phyloP scores from a whole-genome alignment of 1,140 invertebrate species.

The Orchesella cincta region DNA sequence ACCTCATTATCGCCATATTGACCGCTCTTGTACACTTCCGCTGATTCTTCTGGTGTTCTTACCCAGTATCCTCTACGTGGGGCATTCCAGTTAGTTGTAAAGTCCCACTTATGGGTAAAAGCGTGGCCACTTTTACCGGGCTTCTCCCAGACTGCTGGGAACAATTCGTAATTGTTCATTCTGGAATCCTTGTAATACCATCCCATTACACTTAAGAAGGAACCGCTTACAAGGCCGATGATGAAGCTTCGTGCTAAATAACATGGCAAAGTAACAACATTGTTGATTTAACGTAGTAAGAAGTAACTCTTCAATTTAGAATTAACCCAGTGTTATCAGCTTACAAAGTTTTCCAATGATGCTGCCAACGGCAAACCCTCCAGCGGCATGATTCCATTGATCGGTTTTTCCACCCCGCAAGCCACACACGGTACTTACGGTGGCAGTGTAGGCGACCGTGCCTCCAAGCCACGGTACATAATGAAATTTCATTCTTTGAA shows the following conservation, averaged over 20 bases:
- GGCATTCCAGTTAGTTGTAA: not conserved
- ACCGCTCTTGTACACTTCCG: conserved; percentile 27
- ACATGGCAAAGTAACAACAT: not conserved
- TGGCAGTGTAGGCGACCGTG: conserved; percentile 34
- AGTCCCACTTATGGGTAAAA: conserved; percentile 32
- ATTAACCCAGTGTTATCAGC: not conserved
- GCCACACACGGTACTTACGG: not conserved
- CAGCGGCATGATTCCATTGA: conserved; percentile 33
- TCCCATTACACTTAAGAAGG: not conserved
- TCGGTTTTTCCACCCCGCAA: conserved; percentile 35
- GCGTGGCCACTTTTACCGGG: not conserved
- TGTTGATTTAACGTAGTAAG: not conserved
- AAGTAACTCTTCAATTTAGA: not conserved
- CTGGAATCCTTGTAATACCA: not conserved
- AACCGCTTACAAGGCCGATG: not conserved
- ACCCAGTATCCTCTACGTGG: conserved; percentile 33
- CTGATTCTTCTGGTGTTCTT: conserved; percentile 21
- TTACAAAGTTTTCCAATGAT: conserved; percentile 28
- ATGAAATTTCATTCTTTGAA: conserved; percentile 12
- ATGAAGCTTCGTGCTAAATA: not conserved
- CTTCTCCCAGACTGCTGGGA: not conserved
- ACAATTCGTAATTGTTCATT: conserved; percentile 2
- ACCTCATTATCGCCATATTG: not conserved
- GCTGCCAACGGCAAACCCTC: conserved; percentile 31
- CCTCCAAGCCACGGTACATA: conserved; percentile 37